These are phyloP conservation scores for Stegastes partitus DNA, from an alignment of 2,113 vertebrate species.

Conservation along the genomic window DNA sequence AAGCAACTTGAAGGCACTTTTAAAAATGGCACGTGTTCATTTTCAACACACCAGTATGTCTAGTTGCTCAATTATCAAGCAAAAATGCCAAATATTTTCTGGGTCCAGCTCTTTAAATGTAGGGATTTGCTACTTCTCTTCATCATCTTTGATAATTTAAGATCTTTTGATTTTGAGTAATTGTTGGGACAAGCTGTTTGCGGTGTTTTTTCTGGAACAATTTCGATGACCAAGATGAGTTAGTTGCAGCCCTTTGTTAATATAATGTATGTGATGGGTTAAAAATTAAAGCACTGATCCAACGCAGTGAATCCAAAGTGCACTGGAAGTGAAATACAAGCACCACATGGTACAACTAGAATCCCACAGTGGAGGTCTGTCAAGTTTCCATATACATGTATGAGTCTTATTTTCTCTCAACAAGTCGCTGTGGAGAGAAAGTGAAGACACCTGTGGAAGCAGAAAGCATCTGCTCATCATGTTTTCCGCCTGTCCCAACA, in stretches of 20 bases:
- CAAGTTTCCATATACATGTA: no score
- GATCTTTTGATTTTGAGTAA: neutral
- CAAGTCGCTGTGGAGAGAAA: neutral
- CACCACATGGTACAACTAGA: neutral
- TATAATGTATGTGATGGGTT: neutral
- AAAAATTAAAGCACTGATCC: neutral
- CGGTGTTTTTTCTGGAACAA: no score
- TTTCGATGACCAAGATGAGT: neutral
- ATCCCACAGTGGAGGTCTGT: slow-evolving; percentile 12
- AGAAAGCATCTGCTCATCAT: no score
- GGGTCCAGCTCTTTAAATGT: slow-evolving; percentile 5
- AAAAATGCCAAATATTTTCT: neutral
- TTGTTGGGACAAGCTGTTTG: neutral
- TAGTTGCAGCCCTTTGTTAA: slow-evolving; percentile 6
- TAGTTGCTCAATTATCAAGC: neutral
- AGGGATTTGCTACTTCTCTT: no score
- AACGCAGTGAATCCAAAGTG: neutral
- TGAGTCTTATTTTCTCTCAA: no score
- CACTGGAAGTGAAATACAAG: neutral
- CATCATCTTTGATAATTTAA: neutral
- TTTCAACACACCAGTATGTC: no score
- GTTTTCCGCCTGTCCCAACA: no score
- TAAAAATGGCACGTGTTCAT: slow-evolving; percentile 17
- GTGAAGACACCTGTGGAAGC: neutral
- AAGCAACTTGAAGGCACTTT: slow-evolving; percentile 66